These are phyloP conservation scores for Dallia pectoralis DNA, from an alignment of 2,797 vertebrate species.

Conservation along the genomic window DNA sequence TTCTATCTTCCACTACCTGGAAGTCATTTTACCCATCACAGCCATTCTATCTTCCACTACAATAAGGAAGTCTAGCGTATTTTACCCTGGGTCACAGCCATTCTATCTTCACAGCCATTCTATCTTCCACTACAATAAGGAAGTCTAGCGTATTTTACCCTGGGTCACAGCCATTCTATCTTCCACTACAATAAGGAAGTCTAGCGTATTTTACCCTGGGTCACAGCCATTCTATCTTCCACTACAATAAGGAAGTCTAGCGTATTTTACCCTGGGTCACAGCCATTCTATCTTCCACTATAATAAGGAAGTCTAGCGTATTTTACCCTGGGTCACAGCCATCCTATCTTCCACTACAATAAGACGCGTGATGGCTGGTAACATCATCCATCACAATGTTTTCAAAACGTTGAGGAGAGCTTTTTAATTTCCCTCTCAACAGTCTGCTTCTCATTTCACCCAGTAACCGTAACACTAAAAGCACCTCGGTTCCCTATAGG, in stretches of 20 bases:
- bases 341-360: neutral
- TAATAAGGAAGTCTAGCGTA: neutral
- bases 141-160: neutral
- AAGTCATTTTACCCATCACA: neutral
- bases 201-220: neutral
- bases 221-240: neutral
- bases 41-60: neutral
- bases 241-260: neutral
- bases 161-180: too few relatives aligned
- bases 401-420: slow-evolving; percentile 4
- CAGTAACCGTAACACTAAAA: neutral
- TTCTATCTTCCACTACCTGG: neutral
- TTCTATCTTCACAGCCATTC: neutral
- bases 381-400: neutral
- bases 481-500: neutral
- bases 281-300: neutral
- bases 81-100: neutral
- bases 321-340: neutral
- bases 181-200: neutral
- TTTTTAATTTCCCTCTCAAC: neutral
- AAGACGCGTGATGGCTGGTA: neutral
- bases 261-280: neutral
- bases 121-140: neutral
- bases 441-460: neutral
- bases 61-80: neutral